Percentiles rank a stretch among this genome's conserved stretches.
These are phyloP conservation scores for Chalcis sispes DNA, from an alignment of 2,888 invertebrate species.

Conservation along the genomic window DNA sequence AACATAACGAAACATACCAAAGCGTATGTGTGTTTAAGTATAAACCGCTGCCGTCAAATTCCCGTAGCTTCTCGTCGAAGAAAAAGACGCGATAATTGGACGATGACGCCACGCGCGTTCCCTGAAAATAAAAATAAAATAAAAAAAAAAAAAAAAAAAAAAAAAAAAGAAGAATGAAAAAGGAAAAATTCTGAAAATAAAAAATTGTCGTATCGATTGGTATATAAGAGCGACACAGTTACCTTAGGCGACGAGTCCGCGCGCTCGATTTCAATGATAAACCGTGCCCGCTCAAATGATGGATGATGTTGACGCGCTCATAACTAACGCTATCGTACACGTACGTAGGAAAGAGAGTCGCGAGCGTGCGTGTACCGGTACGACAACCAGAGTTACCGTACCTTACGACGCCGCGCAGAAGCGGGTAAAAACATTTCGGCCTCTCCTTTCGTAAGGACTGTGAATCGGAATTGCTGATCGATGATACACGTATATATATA, in stretches of 20 bases:
- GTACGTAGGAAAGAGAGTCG: not conserved
- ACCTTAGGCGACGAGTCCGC: conserved; percentile 49
- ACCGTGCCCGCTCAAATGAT: conserved; percentile 35
- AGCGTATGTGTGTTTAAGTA: too few relatives aligned
- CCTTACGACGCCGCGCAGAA: conserved; percentile 17
- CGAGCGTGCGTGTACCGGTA: not conserved
- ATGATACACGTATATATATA: conserved; percentile 2
- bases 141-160: too few relatives aligned
- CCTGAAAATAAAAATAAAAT: too few relatives aligned
- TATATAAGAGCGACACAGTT: conserved; percentile 56
- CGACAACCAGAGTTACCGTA: not conserved
- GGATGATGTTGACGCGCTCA: conserved; percentile 50
- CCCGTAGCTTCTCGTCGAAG: too few relatives aligned
- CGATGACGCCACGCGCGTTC: conserved; percentile 53
- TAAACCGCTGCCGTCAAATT: too few relatives aligned
- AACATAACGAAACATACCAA: too few relatives aligned
- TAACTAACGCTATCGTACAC: conserved; percentile 48
- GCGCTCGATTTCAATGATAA: conserved; percentile 50
- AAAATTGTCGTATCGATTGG: conserved; percentile 53
- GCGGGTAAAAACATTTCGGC: conserved; percentile 38
- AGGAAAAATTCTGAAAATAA: conserved; percentile 59
- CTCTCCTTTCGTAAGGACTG: conserved; percentile 40
- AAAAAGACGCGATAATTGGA: conserved; percentile 59
- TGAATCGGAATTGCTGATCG: conserved; percentile 59
- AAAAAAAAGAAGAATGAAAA: too few relatives aligned